Evolutionary conservation across 1,140 invertebrate species (phyloP).

Genomic region (Holcopasites calliopsidis): DNA sequence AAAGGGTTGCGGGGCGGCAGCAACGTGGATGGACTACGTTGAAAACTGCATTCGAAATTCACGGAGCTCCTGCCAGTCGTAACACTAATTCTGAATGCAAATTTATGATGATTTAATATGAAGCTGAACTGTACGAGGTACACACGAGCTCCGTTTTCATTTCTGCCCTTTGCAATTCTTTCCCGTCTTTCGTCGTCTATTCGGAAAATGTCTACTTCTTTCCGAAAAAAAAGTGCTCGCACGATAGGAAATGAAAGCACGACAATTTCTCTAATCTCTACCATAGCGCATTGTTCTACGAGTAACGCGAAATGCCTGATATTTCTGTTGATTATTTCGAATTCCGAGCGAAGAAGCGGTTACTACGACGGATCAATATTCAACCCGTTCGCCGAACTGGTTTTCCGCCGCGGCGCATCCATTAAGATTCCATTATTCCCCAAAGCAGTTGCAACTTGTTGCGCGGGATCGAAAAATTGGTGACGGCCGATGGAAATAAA

Average conservation of each 20-base stretch:
- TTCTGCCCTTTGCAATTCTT: conserved; percentile 27
- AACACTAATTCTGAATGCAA: conserved; percentile 69
- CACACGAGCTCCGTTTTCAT: conserved; percentile 43
- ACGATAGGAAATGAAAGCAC: too few relatives aligned
- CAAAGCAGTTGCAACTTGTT: neutral
- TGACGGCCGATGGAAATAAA: neutral
- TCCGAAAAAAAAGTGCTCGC: neutral
- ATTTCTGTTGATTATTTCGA: too few relatives aligned
- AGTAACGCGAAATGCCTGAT: too few relatives aligned
- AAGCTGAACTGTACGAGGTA: conserved; percentile 48
- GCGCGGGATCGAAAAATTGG: conserved; percentile 4
- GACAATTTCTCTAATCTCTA: too few relatives aligned
- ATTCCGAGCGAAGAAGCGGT: too few relatives aligned
- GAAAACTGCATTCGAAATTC: conserved; percentile 54
- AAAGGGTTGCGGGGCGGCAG: neutral
- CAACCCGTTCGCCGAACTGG: neutral
- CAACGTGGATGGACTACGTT: neutral
- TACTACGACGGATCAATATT: too few relatives aligned
- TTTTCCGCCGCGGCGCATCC: neutral
- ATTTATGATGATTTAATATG: conserved; percentile 73
- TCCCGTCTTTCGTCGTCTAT: neutral
- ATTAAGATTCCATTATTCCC: neutral
- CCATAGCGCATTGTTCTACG: too few relatives aligned
- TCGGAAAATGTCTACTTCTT: neutral
- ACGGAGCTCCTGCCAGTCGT: conserved; percentile 61